Evolutionary conservation across 2,888 invertebrate species (phyloP).

Genomic region (Papilio elwesi): DNA sequence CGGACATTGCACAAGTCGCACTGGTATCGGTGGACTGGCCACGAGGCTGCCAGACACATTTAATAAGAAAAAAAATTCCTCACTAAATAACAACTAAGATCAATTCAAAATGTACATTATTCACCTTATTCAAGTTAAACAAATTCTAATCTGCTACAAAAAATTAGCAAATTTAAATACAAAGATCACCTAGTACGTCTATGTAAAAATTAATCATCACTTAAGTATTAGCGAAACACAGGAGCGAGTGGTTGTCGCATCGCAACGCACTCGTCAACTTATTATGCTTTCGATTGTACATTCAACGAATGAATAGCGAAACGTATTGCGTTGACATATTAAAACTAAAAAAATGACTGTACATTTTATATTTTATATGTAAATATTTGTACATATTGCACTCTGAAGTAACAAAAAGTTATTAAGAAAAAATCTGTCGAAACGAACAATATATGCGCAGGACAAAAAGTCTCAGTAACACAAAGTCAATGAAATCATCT

Average conservation of each 20-base stretch:
- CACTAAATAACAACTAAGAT: conserved; percentile 83
- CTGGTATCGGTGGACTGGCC: conserved; percentile 77
- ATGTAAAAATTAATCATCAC: conserved; percentile 78
- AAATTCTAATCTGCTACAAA: conserved; percentile 83
- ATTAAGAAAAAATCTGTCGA: conserved; percentile 77
- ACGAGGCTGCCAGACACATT: conserved; percentile 76
- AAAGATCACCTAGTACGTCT: conserved; percentile 80
- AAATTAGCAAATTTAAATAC: conserved; percentile 84
- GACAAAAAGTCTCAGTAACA: conserved; percentile 68
- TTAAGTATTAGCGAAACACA: conserved; percentile 82
- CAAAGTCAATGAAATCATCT: conserved; percentile 71
- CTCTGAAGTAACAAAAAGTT: conserved; percentile 85
- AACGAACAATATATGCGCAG: conserved; percentile 74
- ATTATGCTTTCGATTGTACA: conserved; percentile 81
- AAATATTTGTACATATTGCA: conserved; percentile 90
- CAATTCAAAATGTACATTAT: conserved; percentile 84
- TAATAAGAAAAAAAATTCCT: conserved; percentile 77
- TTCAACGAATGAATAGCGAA: conserved; percentile 76
- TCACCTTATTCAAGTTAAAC: conserved; percentile 78
- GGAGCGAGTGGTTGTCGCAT: conserved; percentile 63
- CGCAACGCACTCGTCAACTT: conserved; percentile 69
- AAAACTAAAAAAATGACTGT: conserved; percentile 83
- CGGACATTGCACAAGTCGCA: conserved; percentile 78
- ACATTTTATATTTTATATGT: conserved; percentile 82
- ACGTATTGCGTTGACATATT: conserved; percentile 81